Conservation (phyloP, 2,797 vertebrate species). For the Coreius guichenoti region DNA sequence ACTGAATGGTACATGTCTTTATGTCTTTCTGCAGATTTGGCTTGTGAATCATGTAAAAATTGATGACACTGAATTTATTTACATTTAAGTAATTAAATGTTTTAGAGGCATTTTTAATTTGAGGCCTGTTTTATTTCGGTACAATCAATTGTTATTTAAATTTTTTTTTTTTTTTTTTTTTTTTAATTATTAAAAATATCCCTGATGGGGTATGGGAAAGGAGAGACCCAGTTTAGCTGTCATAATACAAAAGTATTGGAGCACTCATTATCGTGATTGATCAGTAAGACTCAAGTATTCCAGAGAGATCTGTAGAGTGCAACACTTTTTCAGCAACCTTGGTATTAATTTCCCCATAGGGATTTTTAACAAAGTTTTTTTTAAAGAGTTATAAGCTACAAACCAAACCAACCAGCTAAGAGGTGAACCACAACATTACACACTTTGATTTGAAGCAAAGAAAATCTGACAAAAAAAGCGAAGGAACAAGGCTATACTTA, state of each 20-base stretch:
- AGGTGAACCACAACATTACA: too few species aligned
- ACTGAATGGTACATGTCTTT: slow-evolving; percentile 76
- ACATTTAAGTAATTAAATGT: neutral
- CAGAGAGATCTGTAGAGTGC: too few species aligned
- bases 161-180: too few species aligned
- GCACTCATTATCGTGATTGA: neutral
- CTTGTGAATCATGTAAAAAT: neutral
- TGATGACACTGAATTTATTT: neutral
- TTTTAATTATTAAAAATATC: too few species aligned
- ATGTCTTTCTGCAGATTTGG: neutral
- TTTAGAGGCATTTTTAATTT: neutral
- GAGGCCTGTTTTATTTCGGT: neutral
- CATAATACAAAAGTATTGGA: neutral
- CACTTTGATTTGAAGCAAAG: too few species aligned
- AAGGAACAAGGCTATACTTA: too few species aligned
- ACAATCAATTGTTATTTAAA: neutral
- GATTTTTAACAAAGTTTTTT: too few species aligned
- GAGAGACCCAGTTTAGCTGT: neutral
- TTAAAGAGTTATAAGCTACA: too few species aligned
- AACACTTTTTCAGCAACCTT: too few species aligned
- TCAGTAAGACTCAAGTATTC: neutral
- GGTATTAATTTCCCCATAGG: too few species aligned
- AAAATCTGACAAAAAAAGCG: too few species aligned
- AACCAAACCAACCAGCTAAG: too few species aligned
- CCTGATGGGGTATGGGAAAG: neutral